These are phyloP conservation scores for Cantharis rustica DNA, from an alignment of 2,888 invertebrate species.

Conservation along the genomic window DNA sequence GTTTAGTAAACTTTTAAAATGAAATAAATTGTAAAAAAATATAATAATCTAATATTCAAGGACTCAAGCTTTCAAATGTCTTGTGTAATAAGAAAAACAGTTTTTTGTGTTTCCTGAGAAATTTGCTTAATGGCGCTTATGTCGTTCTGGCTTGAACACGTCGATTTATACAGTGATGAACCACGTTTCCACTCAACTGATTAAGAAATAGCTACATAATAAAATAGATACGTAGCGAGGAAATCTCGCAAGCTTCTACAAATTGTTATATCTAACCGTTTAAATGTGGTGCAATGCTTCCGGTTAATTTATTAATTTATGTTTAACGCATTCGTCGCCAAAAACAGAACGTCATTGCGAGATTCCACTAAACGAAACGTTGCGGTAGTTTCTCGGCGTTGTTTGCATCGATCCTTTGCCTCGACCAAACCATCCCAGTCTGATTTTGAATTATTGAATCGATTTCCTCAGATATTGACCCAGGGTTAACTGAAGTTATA, in stretches of 20 bases:
- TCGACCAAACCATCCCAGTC: background rate
- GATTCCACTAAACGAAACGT: background rate
- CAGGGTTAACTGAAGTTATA: background rate
- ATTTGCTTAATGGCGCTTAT: too few relatives aligned
- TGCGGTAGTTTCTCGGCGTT: background rate
- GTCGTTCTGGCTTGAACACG: too few relatives aligned
- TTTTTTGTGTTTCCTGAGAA: too few relatives aligned
- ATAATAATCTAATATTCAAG: too few relatives aligned
- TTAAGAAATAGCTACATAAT: background rate
- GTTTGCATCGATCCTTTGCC: background rate
- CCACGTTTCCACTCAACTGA: background rate
- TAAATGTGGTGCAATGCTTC: background rate
- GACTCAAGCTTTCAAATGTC: too few relatives aligned
- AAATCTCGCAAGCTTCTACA: background rate
- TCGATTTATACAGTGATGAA: background rate
- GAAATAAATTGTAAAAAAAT: too few relatives aligned
- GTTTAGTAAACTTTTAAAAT: too few relatives aligned
- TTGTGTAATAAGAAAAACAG: too few relatives aligned
- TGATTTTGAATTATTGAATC: background rate
- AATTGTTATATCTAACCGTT: background rate
- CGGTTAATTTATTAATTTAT: background rate
- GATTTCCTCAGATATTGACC: background rate
- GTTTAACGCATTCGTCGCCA: background rate
- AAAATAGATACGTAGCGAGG: background rate
- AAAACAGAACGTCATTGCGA: background rate